A percentile compares a stretch with the other conserved stretches of the same genome.
Evolutionary conservation across 2,888 invertebrate species (phyloP).

Genomic region (Zele albiditarsus): DNA sequence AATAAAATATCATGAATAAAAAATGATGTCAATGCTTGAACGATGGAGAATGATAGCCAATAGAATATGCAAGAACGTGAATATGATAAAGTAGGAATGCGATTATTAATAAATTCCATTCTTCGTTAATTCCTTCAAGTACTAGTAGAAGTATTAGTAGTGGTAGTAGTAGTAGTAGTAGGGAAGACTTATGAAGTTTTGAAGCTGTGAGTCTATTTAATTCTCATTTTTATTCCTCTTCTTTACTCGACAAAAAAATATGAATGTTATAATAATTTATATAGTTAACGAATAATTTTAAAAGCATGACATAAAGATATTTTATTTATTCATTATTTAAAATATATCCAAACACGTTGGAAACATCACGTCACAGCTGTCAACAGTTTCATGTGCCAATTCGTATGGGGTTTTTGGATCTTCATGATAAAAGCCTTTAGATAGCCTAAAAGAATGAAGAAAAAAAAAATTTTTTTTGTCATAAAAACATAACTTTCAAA

Average conservation of each 20-base stretch:
- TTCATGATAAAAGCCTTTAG: slow-evolving; percentile 72
- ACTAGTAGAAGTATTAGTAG: neutral
- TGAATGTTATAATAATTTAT: neutral
- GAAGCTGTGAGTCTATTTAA: neutral
- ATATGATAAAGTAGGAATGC: slow-evolving; percentile 34
- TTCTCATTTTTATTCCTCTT: neutral
- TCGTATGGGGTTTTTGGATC: slow-evolving; percentile 75
- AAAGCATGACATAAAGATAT: neutral
- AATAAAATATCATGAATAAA: neutral
- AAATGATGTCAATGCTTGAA: neutral
- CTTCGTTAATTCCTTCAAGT: neutral
- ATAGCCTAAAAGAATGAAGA: slow-evolving; percentile 70
- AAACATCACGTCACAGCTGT: slow-evolving; percentile 72
- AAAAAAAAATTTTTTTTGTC: slow-evolving; percentile 10
- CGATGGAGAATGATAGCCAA: neutral
- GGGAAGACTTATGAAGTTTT: neutral
- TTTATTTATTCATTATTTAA: slow-evolving; percentile 32
- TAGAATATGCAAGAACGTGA: neutral
- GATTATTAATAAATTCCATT: slow-evolving; percentile 42
- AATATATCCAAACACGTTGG: slow-evolving; percentile 71
- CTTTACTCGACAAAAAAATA: neutral
- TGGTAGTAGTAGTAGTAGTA: neutral
- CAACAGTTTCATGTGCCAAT: slow-evolving; percentile 69
- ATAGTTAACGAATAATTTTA: neutral
- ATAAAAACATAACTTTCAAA: neutral